Evolutionary conservation across 53 echinoderm and acorn worm genomes (phyloP), one percentile per base, ranked within the genome.

Genomic region (Echinarachnius parma): DNA sequence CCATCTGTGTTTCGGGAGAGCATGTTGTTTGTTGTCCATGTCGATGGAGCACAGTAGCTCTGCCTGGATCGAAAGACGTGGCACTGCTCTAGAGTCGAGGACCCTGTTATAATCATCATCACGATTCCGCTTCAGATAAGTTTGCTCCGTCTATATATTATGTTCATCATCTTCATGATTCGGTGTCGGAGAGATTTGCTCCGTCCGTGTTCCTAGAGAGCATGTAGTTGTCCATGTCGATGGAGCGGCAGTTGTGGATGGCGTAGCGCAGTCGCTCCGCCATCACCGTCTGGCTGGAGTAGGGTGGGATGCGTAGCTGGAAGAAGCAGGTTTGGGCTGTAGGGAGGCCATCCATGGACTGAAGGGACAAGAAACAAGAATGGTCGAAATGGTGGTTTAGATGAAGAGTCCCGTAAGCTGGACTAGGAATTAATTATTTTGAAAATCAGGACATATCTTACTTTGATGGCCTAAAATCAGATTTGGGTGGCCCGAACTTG

Each of bases 291-390:
- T 98, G 98, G 59, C 91, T 91, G 44, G 98, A 91, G 66, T 98
- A 98, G 2, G 91, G 91, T 0, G 98, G 98, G 28, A 98, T 92
- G 24, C 98, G 88, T 4, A 98, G 78, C 83, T 98, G 98, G 61
- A 98, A 98, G 98, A 98, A 98, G 47, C 98, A 98, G 31, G 98
- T 98, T 83, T 98, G 98, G 4, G 98, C 98, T n/a, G 98, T 98
- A 2, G 98, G 98, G 10, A 98, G 80, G 39, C 98, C 91, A 62
- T 98, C 98, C 2, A 91, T 61, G 9, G 91, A 79, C 98, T 98
- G 66, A 4, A 72, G 19, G 39, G n/a, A 57, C 9, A n/a, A n/a
- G n/a, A n/a, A n/a, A n/a, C n/a, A n/a, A n/a, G n/a, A n/a, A n/a
- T n/a, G n/a, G n/a, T n/a, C n/a, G n/a, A n/a, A n/a, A n/a, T n/a